These are phyloP conservation scores for Periophthalmus modestus DNA, from an alignment of 2,113 vertebrate genomes.

Conservation along the genomic window DNA sequence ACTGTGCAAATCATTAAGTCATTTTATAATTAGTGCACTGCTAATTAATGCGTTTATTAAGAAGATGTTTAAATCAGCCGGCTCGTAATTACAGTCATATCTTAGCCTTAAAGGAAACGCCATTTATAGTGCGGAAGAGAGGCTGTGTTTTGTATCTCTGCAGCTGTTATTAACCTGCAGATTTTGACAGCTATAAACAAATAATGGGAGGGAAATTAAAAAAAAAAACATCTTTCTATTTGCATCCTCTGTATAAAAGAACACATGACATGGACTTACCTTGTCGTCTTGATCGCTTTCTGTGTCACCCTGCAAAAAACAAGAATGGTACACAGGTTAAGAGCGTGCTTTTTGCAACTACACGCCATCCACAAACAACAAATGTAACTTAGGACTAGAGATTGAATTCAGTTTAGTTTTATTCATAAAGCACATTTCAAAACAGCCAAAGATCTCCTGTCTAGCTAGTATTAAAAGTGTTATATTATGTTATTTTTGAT, in stretches of 20 bases:
- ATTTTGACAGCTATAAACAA: not conserved
- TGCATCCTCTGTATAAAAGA: not conserved
- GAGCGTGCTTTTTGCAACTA: too few relatives aligned
- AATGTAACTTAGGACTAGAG: too few relatives aligned
- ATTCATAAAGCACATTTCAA: too few relatives aligned
- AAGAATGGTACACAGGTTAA: constrained; percentile 12
- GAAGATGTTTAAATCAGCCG: constrained; percentile 71
- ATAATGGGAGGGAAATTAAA: too few relatives aligned
- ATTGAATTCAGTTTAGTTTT: too few relatives aligned
- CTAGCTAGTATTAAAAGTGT: too few relatives aligned
- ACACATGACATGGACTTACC: constrained; percentile 80
- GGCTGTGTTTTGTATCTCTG: not conserved
- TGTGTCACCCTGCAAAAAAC: constrained; percentile 86
- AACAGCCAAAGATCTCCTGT: too few relatives aligned
- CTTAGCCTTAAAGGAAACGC: constrained; percentile 59
- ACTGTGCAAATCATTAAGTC: constrained; percentile 75
- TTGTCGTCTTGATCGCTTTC: constrained; percentile 96
- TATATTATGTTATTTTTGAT: too few relatives aligned
- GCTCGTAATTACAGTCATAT: constrained; percentile 74
- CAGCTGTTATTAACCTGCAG: not conserved
- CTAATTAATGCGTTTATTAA: constrained; percentile 77
- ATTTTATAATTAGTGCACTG: constrained; percentile 74
- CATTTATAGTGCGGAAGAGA: constrained; percentile 49
- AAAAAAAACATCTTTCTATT: not conserved
- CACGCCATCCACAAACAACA: too few relatives aligned